Evolutionary conservation across 1,140 invertebrate genomes (phyloP).

Genomic region (Drosophila mayri): DNA sequence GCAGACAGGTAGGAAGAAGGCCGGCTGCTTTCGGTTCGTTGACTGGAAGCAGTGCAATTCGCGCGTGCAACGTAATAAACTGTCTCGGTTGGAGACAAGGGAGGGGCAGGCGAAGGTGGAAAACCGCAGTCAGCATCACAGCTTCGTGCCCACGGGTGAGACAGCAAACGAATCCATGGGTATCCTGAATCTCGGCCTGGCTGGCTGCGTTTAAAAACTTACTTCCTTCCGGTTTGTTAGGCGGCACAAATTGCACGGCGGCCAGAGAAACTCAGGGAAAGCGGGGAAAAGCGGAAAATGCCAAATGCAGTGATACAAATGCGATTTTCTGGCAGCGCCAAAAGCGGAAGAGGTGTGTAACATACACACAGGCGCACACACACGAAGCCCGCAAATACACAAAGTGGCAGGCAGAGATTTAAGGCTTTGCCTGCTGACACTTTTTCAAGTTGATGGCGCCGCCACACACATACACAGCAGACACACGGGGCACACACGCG

Average conservation of each 20-base stretch:
- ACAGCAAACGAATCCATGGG: slow-evolving; percentile 27
- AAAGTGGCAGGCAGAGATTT: slow-evolving; percentile 77
- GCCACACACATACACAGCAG: slow-evolving; percentile 30
- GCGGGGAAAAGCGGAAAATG: slow-evolving; percentile 44
- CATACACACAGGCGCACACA: slow-evolving; percentile 9
- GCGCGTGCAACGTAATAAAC: slow-evolving; percentile 78
- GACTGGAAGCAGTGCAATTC: slow-evolving; percentile 69
- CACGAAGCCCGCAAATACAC: slow-evolving; percentile 6
- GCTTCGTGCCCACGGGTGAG: slow-evolving; percentile 52
- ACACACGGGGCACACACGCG: slow-evolving; percentile 33
- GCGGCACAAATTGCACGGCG: slow-evolving; percentile 61
- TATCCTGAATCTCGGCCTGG: slow-evolving; percentile 13
- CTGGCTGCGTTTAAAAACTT: slow-evolving; percentile 75
- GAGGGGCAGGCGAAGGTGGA: slow-evolving; percentile 6
- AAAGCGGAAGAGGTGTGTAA: slow-evolving; percentile 62
- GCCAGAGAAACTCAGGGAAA: background rate
- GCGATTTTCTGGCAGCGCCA: slow-evolving; percentile 61
- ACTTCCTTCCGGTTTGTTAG: slow-evolving; percentile 82
- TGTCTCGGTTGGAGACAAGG: slow-evolving; percentile 23
- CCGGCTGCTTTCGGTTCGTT: slow-evolving; percentile 59
- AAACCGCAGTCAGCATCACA: slow-evolving; percentile 47
- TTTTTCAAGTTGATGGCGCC: slow-evolving; percentile 80
- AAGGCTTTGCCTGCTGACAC: slow-evolving; percentile 75
- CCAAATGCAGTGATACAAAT: slow-evolving; percentile 81
- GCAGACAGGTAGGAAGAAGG: background rate